Evolutionary conservation across 92 coral and sea anemone species (phyloP).

Genomic region (Umimayanthus chanpuru): DNA sequence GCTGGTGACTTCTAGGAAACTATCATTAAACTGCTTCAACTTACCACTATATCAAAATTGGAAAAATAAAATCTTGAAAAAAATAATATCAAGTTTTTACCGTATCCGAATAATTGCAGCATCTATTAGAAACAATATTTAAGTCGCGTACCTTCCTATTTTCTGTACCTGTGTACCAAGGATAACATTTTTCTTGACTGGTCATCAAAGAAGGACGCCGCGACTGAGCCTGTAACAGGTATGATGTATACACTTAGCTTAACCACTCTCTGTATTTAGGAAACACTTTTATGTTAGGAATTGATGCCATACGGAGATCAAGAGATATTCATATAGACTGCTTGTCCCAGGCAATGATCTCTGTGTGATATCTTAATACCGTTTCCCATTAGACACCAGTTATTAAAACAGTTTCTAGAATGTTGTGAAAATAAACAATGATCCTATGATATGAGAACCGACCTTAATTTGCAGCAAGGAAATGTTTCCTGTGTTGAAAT

Average conservation of each 20-base stretch:
- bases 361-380: not conserved
- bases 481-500: not conserved
- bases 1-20: not conserved
- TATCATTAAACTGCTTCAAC: not conserved
- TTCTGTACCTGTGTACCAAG: not conserved
- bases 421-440: not conserved
- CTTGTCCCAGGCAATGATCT: not conserved
- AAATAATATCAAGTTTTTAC: not conserved
- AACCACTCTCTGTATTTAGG: not conserved
- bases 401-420: conserved; percentile 1
- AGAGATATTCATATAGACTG: not conserved
- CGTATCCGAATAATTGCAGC: not conserved
- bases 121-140: no score
- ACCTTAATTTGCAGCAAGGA: not conserved
- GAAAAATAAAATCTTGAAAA: no score
- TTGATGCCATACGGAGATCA: not conserved
- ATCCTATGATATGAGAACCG: not conserved
- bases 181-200: not conserved
- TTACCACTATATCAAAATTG: not conserved
- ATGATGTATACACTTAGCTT: not conserved
- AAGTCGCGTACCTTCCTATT: not conserved
- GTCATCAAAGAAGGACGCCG: not conserved
- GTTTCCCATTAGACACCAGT: not conserved
- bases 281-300: not conserved
- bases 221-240: not conserved